A percentile compares a stretch with the other conserved stretches of the same genome.
Evolutionary conservation across 2,888 invertebrate genomes (phyloP).

Genomic region (Brachycybe producta): DNA sequence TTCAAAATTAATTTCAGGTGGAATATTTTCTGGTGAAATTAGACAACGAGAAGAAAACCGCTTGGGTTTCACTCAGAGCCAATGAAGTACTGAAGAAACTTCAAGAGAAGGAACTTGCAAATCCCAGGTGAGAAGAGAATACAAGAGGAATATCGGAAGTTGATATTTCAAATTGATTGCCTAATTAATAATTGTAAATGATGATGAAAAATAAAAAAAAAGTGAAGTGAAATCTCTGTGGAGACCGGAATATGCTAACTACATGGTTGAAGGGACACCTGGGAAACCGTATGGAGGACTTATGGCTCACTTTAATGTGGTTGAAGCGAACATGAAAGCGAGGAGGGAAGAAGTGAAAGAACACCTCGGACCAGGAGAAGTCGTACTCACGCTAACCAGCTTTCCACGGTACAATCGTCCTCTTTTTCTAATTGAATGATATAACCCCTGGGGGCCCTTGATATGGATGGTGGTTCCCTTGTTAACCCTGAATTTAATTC

Average conservation of each 20-base stretch:
- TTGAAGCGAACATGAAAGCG: constrained; percentile 93
- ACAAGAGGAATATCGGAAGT: not conserved
- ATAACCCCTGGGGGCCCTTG: too few relatives aligned
- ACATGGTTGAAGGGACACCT: constrained; percentile 98
- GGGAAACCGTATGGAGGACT: constrained; percentile 76
- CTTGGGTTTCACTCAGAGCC: constrained; percentile 74
- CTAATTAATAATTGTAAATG: not conserved
- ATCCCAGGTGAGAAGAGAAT: constrained; percentile 48
- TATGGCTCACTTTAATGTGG: constrained; percentile 92
- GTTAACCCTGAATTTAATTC: too few relatives aligned
- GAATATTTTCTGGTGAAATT: constrained; percentile 95
- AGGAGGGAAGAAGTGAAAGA: constrained; percentile 59
- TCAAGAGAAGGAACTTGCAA: constrained; percentile 63
- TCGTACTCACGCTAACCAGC: constrained; percentile 77
- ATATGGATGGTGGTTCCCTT: too few relatives aligned
- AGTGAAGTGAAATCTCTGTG: constrained; percentile 71
- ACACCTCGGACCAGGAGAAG: constrained; percentile 58
- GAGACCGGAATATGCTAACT: constrained; percentile 97
- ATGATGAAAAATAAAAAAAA: not conserved
- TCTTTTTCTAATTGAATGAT: constrained; percentile 1
- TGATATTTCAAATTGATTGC: not conserved
- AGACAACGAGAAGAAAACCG: constrained; percentile 68
- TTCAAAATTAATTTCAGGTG: too few relatives aligned
- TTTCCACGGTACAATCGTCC: constrained; percentile 69
- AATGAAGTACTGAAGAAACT: constrained; percentile 61